These are phyloP conservation scores for Eulemur macaco DNA, from an alignment of 2,113 vertebrate genomes.

Conservation along the genomic window DNA sequence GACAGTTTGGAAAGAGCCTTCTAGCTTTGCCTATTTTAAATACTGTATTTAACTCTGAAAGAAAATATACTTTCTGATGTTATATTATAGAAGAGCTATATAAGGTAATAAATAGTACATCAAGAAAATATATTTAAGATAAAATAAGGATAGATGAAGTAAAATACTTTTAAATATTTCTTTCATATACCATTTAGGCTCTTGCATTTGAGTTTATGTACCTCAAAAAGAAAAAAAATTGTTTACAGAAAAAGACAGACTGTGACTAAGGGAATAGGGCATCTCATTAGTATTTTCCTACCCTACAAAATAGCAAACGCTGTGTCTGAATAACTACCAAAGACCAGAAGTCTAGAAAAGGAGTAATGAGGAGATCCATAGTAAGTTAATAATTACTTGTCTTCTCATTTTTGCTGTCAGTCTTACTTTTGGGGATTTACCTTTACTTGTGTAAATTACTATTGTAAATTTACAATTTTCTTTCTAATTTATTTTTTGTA, in stretches of 20 bases:
- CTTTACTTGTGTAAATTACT: background rate
- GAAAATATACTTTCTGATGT: background rate
- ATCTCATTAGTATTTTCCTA: background rate
- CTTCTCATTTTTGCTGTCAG: background rate
- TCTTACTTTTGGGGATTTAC: background rate
- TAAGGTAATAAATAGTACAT: background rate
- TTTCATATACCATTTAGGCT: background rate
- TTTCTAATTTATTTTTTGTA: background rate
- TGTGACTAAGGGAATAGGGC: background rate
- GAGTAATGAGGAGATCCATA: background rate
- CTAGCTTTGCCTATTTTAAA: background rate
- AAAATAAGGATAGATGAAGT: background rate
- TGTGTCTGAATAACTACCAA: background rate
- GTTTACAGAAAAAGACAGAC: background rate
- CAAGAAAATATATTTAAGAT: background rate
- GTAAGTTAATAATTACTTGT: background rate
- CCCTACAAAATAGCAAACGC: background rate
- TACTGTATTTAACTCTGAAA: background rate
- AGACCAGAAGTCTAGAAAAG: background rate
- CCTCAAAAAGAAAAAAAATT: background rate
- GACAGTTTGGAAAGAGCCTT: background rate
- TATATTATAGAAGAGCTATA: background rate
- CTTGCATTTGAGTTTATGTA: conserved; percentile 14
- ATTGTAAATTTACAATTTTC: background rate
- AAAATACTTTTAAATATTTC: conserved; percentile 16